A percentile compares a stretch with the other conserved stretches of the same genome.
Evolutionary conservation across 2,888 invertebrate species (phyloP).

Genomic region (Tenthredo livida): DNA sequence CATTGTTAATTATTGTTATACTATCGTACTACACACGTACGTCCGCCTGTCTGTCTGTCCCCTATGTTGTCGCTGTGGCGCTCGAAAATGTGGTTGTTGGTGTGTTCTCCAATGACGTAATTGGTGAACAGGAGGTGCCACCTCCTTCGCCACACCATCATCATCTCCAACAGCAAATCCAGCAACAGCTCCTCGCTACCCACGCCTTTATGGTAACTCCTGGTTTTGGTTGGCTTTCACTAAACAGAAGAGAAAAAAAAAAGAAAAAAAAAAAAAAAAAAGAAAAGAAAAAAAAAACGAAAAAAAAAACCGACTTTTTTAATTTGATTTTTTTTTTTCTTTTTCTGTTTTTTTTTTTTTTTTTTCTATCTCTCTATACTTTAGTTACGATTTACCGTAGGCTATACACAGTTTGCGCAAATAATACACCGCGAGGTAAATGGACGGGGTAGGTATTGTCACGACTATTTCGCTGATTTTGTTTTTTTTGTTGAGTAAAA

Average conservation of each 20-base stretch:
- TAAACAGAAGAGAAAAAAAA: slow-evolving; percentile 67
- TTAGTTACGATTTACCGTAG: slow-evolving; percentile 8
- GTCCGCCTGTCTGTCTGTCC: slow-evolving; percentile 78
- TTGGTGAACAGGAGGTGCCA: slow-evolving; percentile 74
- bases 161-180: slow-evolving; percentile 78
- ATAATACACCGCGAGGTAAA: neutral
- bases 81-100: slow-evolving; percentile 79
- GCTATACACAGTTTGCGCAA: neutral
- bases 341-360: slow-evolving; percentile 16
- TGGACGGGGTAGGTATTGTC: neutral
- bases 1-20: slow-evolving; percentile 21
- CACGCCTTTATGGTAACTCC: slow-evolving; percentile 79
- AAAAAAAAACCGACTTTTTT: slow-evolving; percentile 14
- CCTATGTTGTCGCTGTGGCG: slow-evolving; percentile 78
- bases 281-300: slow-evolving; percentile 36
- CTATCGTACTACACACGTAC: slow-evolving; percentile 70
- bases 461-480: too few relatives aligned
- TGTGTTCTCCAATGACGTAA: slow-evolving; percentile 78
- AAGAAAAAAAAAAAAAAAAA: slow-evolving; percentile 38
- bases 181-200: slow-evolving; percentile 79
- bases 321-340: slow-evolving; percentile 25
- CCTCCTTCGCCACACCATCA: slow-evolving; percentile 77
- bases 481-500: neutral
- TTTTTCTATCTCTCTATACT: slow-evolving; percentile 57
- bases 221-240: slow-evolving; percentile 79